Percentiles rank a stretch among this genome's conserved stretches.
Evolutionary conservation across 2,113 vertebrate species (phyloP).

Genomic region (Chlorocebus sabaeus): DNA sequence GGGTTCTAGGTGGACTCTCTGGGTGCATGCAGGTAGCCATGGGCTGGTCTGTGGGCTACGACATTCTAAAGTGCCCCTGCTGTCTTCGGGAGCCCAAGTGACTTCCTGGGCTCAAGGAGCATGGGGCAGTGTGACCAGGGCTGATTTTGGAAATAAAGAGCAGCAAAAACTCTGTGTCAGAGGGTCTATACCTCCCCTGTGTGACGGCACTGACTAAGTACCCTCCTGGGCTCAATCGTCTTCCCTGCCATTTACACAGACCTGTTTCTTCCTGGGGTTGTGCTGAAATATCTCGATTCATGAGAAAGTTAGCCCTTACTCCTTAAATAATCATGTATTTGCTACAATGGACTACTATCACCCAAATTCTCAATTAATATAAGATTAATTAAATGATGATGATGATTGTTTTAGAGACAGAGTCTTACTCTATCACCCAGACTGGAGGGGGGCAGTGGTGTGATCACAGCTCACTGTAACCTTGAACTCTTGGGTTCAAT

Average conservation of each 20-base stretch:
- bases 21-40: background rate
- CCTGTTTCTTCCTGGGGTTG: background rate
- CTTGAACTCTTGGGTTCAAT: no score
- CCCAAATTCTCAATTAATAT: background rate
- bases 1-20: background rate
- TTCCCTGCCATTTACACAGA: background rate
- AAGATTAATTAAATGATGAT: background rate
- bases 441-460: no score
- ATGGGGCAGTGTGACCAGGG: background rate
- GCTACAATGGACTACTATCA: background rate
- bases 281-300: background rate
- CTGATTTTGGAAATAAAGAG: background rate
- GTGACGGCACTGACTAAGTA: background rate
- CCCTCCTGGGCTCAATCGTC: background rate
- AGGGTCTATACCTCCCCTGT: background rate
- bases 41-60: background rate
- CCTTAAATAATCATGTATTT: background rate
- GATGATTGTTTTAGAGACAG: background rate
- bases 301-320: background rate
- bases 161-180: no score
- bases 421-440: no score
- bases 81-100: background rate
- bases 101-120: background rate
- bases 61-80: background rate
- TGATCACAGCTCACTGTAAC: no score